Base-by-base conservation (phyloP, 2,888 invertebrate genomes). In the Drepana falcataria region DNA sequence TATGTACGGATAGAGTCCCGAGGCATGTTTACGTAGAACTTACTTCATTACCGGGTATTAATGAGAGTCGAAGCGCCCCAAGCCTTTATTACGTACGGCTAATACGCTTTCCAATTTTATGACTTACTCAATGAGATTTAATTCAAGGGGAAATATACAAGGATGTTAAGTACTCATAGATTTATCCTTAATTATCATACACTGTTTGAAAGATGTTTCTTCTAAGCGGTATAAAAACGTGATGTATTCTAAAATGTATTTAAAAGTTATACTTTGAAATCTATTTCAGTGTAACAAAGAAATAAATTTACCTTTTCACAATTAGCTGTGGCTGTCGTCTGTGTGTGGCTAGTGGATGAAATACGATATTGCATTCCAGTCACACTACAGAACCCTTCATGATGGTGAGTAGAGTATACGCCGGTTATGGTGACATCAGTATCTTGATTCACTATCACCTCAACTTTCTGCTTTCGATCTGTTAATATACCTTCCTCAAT, bases 341-440 rank as follows among this genome's bases (percentile, higher is more conserved):
- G 95, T 56, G 95, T 95, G 80, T 95, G 95, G 77, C 96, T 96
- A 53, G 96, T 96, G 52, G 96, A 96, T 64, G 96, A 96, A 67
- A 96, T 96, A 63, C 96, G 93, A 81, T 97, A 96, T 86, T 96
- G 96, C 95, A 96, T 94, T 51, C 95, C 95, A 40, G 95, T 94
- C 65, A 95, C 96, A 66, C 96, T 96, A 81, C 96, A 96, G 77
- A 94, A 96, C 40, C 96, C 96, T 81, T 95, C 95, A 77, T 96
- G 96, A 77, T 95, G 96, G 64, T 96, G 96, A 2, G 95, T 94
- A 35, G 95, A 94, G 81, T 96, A 96, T 57, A 96, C 96, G 21
- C 96, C 96, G 2, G 96, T 96, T 68, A 96, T 96, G 41, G 96
- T 97, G 35, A 96, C 96, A 74, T 96, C 96, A 0, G 96, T 95